phyloP scores from a whole-genome alignment of 2,888 invertebrate genomes.

The Abscondita cerata region DNA sequence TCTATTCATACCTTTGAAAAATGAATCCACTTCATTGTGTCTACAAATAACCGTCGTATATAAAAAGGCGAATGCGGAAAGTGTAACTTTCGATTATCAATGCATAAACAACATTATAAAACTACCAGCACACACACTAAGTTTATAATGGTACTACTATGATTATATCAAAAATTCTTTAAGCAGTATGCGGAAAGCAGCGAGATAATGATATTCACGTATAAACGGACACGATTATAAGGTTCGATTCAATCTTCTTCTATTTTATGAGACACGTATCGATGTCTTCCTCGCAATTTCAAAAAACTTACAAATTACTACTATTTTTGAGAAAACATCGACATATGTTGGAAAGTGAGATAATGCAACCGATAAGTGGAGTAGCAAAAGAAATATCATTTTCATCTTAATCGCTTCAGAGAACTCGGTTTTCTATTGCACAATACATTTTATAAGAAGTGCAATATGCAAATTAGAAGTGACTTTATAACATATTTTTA shows the following conservation, averaged over 20 bases:
- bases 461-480: too few species aligned
- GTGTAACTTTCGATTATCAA: constrained; percentile 7
- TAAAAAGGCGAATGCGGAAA: constrained; percentile 5
- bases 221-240: constrained; percentile 31
- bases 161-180: constrained; percentile 22
- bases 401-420: too few species aligned
- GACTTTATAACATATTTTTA: too few species aligned
- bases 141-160: constrained; percentile 12
- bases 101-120: constrained; percentile 7
- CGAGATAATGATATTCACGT: constrained; percentile 34
- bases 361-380: too few species aligned
- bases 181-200: constrained; percentile 20
- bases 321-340: too few species aligned
- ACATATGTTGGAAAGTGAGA: too few species aligned
- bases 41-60: not conserved
- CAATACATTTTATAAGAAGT: too few species aligned
- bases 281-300: not conserved
- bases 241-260: constrained; percentile 32
- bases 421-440: too few species aligned
- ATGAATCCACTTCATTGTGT: constrained; percentile 12
- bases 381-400: too few species aligned
- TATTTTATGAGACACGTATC: constrained; percentile 19
- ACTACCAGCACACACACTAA: constrained; percentile 4
- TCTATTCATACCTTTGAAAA: constrained; percentile 4
- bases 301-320: too few species aligned